Evolutionary conservation across 2,888 invertebrate genomes (phyloP).

Genomic region (Drosophila percnosoma): DNA sequence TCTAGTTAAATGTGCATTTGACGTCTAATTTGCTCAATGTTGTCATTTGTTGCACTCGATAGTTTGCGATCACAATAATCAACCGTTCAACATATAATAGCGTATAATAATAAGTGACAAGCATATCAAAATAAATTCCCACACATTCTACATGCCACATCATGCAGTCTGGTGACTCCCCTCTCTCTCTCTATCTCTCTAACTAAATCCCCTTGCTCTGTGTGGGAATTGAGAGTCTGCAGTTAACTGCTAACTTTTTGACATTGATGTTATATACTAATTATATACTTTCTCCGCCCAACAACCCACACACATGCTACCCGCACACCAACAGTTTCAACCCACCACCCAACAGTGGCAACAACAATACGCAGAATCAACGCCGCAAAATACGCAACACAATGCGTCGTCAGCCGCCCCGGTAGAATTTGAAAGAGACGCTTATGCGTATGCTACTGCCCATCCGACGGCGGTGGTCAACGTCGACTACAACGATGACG

Average conservation of each 20-base stretch:
- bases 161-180: too few relatives aligned
- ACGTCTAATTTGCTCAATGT: not conserved
- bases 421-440: slow-evolving; percentile 79
- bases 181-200: not conserved
- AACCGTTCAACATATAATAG: not conserved
- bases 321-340: slow-evolving; percentile 70
- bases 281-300: not conserved
- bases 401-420: slow-evolving; percentile 82
- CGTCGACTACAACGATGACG: slow-evolving; percentile 10
- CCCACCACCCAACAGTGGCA: slow-evolving; percentile 76
- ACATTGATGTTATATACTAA: slow-evolving; percentile 7
- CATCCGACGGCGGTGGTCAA: slow-evolving; percentile 4
- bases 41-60: not conserved
- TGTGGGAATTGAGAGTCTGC: not conserved
- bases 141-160: not conserved
- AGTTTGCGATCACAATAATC: not conserved
- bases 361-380: slow-evolving; percentile 55
- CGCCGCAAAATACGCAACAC: slow-evolving; percentile 83
- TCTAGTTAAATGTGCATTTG: not conserved
- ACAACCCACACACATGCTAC: not conserved
- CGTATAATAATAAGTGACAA: not conserved
- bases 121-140: not conserved
- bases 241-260: not conserved
- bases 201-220: not conserved
- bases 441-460: slow-evolving; percentile 23